Evolutionary conservation across 2,888 invertebrate genomes (phyloP), one percentile per base, ranked within the genome.

Genomic region (Calameuta filiformis): DNA sequence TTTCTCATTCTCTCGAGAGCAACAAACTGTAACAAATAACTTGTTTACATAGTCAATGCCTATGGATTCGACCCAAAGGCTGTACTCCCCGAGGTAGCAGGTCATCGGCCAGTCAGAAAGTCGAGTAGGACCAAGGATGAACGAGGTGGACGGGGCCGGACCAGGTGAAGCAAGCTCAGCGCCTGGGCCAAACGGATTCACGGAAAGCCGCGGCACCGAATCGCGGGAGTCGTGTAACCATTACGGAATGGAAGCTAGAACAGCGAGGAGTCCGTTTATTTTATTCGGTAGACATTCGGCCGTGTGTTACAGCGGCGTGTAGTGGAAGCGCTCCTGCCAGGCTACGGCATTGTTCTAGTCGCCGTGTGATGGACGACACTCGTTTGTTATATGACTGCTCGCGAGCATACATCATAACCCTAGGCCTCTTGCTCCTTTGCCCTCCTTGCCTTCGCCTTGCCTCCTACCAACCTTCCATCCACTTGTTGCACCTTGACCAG

Each of bases 1-100:
- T 68, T 33, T 31, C 68, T 79, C 34, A 31, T 35, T 78, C 35
- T 35, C 75, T 35, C 78, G 77, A 78, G 79, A 80, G 81, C 83
- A 83, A 81, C 86, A 86, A 88, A 87, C 83, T 87, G 87, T 87
- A 87, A 86, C 87, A 84, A 83, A 86, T 86, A 84, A 85, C 85
- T 87, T 88, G 85, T 87, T 87, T 88, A 86, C 86, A 84, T 23
- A 56, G 56, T 56, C 56, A 56, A 23, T 56, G 1, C 23, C 56
- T 56, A 15, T 56, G 23, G 9, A 23, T 23, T 23, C 9, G 23
- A 56, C 1, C 23, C 56, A 56, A 56, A 56, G 23, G 9, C 9
- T 56, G 2, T 56, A 23, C 56, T 2, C 56, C 23, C 15, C 1
- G 23, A 56, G 23, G 56, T 56, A 56, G 9, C 2, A 1, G 56